Evolutionary conservation across 2,888 invertebrate genomes (phyloP), one percentile per base, ranked within the genome.

Genomic region (Dolichomitus sp.): DNA sequence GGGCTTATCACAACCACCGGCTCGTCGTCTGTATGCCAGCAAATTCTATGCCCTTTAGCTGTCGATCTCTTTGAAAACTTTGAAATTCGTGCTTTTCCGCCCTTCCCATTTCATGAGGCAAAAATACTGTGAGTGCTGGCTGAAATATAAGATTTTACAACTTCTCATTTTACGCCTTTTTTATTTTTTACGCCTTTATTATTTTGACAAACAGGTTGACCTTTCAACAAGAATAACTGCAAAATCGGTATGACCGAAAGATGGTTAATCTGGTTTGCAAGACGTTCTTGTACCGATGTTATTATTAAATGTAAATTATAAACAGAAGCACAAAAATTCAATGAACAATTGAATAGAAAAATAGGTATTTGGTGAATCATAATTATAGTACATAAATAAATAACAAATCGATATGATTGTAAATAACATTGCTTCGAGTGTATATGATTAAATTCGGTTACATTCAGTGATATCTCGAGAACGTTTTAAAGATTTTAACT

Each of bases 1-100:
- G 42, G 59, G 80, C 80, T 80, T 74, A 75, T 80, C 70, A 57
- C 42, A 80, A 80, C 63, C 45, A 33, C 80, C 42, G 42, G 50
- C 27, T 45, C 65, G 70, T 42, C 42, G 54, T 69, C 33, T 75
- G 45, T 59, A 61, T 69, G 45, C 59, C 40, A 45, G 40, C 61
- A 7, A 23, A 76, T 76, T 61, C 59, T 50, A 42, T 52, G 59
- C 45, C 59, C 59, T 23, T 37, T 59, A n/a, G 6, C 48, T 68
- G 45, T 68, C 57, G 68, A 68, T 68, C 19, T 69, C 48, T 50
- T 61, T 40, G 68, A 68, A 68, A 59, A 37, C 30, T 54, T 52
- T 6, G 27, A 19, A 61, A 61, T 11, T 37, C 61, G 37, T 27
- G 27, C 27, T 7, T 68, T 52, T 48, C 5, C n/a, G n/a, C 30